These are phyloP conservation scores for Blomia tropicalis DNA, from an alignment of 2,888 invertebrate species.

Conservation along the genomic window DNA sequence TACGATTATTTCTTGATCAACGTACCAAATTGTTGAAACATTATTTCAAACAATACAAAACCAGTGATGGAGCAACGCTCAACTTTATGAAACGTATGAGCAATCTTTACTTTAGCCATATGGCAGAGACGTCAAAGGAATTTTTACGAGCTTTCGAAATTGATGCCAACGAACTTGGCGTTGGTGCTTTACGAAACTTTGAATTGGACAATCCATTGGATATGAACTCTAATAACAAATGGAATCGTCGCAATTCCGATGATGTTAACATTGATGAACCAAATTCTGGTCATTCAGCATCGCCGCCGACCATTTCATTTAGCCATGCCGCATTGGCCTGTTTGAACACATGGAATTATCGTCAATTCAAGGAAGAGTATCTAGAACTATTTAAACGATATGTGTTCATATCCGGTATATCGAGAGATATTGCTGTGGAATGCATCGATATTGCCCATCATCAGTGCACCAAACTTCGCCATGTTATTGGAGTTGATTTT, in stretches of 20 bases:
- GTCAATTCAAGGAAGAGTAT: conserved; percentile 36
- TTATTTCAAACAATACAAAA: conserved; percentile 54
- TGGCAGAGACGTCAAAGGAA: conserved; percentile 56
- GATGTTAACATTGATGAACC: neutral
- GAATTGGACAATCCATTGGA: neutral
- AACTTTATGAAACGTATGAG: conserved; percentile 63
- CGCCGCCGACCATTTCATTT: neutral
- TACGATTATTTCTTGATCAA: conserved; percentile 61
- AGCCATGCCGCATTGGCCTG: conserved; percentile 18
- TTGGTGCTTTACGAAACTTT: neutral
- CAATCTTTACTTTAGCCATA: conserved; percentile 64
- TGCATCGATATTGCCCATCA: conserved; percentile 49
- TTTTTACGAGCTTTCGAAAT: conserved; percentile 58
- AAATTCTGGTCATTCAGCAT: neutral
- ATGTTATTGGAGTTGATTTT: conserved; percentile 63
- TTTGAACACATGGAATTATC: conserved; percentile 52
- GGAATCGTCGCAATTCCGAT: neutral
- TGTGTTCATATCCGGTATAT: conserved; percentile 73
- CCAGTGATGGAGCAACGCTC: conserved; percentile 50
- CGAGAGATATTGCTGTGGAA: conserved; percentile 52
- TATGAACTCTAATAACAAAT: neutral
- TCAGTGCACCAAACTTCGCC: conserved; percentile 43
- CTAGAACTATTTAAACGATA: conserved; percentile 41
- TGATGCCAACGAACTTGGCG: neutral
- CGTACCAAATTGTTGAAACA: conserved; percentile 63